These are phyloP conservation scores for Halcyon leucocephala DNA, from an alignment of 2,797 vertebrate genomes.

Conservation along the genomic window DNA sequence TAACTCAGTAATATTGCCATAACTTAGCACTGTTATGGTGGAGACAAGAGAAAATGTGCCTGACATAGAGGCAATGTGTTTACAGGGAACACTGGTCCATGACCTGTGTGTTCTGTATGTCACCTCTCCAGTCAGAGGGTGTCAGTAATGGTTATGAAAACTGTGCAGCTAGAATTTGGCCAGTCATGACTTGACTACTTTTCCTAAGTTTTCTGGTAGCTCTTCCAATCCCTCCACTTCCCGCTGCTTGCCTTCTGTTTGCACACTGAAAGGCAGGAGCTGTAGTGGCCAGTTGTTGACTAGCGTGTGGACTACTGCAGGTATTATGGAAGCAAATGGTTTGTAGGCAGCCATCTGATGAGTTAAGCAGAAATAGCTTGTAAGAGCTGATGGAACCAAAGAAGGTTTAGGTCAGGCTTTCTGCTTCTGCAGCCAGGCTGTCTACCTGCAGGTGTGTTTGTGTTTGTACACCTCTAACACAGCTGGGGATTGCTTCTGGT, in stretches of 20 bases:
- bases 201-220: not conserved
- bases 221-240: not conserved
- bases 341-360: not conserved
- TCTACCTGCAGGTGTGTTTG: not conserved
- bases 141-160: not conserved
- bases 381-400: not conserved
- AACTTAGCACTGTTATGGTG: not conserved
- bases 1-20: not conserved
- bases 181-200: not conserved
- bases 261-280: not conserved
- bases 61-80: not conserved
- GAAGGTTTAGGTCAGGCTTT: not conserved
- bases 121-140: not conserved
- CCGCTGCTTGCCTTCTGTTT: not conserved
- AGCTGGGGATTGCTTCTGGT: not conserved
- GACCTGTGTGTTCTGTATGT: not conserved
- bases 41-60: not conserved
- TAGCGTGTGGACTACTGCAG: not conserved
- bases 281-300: not conserved
- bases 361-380: not conserved
- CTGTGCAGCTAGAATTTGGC: not conserved
- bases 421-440: not conserved
- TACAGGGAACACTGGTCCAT: not conserved
- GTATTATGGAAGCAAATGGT: not conserved
- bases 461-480: not conserved